Evolutionary conservation across 2,797 vertebrate genomes (phyloP).

Genomic region (Melopsittacus undulatus): DNA sequence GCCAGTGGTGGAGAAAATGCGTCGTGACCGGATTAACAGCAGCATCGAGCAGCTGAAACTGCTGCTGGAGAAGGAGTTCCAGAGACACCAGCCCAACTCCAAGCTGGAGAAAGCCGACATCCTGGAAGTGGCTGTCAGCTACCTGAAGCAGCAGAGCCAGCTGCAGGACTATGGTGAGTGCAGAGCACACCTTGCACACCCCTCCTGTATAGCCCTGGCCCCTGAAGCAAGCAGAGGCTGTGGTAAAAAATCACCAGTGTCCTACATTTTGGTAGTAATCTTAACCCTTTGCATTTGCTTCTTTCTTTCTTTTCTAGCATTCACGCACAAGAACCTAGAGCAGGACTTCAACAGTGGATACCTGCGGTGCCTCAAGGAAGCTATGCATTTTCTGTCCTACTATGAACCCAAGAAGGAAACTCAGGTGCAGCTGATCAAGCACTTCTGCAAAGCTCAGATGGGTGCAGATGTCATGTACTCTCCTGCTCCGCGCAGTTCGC

Average conservation of each 20-base stretch:
- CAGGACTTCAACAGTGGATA: slow-evolving; percentile 76
- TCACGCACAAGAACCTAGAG: slow-evolving; percentile 12
- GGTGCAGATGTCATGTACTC: background rate
- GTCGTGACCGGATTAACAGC: slow-evolving; percentile 71
- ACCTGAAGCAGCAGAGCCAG: slow-evolving; percentile 75
- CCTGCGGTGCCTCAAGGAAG: slow-evolving; percentile 83
- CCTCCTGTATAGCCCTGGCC: background rate
- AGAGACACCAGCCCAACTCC: slow-evolving; percentile 82
- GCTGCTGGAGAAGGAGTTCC: slow-evolving; percentile 83
- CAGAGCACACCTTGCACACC: background rate
- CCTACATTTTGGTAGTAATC: rapidly evolving
- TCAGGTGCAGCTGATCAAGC: slow-evolving; percentile 79
- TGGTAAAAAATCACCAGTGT: background rate
- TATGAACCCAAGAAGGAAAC: slow-evolving; percentile 79
- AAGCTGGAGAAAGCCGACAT: slow-evolving; percentile 87
- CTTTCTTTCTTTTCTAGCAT: background rate
- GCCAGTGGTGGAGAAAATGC: slow-evolving; percentile 84
- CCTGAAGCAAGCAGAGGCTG: background rate
- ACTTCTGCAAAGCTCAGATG: slow-evolving; percentile 78
- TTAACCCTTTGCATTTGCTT: background rate
- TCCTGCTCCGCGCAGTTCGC: background rate
- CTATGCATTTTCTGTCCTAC: slow-evolving; percentile 83
- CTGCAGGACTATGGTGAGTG: slow-evolving; percentile 57
- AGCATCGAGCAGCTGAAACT: slow-evolving; percentile 81
- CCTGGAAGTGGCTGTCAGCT: slow-evolving; percentile 82